Percentiles rank a stretch among this genome's conserved stretches.
phyloP scores from a whole-genome alignment of 2,888 invertebrate genomes.

The Arenicola marina region DNA sequence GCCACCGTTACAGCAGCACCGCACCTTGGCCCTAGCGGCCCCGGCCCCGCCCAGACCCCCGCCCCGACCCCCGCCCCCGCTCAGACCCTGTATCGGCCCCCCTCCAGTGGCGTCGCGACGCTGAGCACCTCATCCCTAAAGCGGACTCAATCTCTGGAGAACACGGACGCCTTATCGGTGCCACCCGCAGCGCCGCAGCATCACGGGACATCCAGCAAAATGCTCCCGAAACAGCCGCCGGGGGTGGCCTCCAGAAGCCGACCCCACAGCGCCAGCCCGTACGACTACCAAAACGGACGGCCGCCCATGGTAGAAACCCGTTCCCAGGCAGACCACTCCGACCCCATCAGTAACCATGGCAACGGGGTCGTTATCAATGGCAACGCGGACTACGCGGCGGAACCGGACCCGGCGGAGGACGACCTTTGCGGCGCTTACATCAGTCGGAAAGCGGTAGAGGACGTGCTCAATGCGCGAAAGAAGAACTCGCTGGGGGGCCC shows the following conservation, averaged over 20 bases:
- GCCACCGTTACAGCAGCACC: too few species aligned
- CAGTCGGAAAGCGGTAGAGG: slow-evolving; percentile 76
- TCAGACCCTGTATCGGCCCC: too few species aligned
- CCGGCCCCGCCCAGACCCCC: too few species aligned
- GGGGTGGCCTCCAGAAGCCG: background rate
- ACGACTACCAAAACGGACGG: background rate
- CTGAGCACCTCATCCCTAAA: background rate
- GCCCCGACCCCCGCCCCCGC: too few species aligned
- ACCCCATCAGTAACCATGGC: background rate
- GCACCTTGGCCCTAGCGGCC: too few species aligned
- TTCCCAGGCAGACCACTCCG: background rate
- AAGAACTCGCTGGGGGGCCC: background rate
- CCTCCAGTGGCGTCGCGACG: too few species aligned
- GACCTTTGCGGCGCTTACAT: slow-evolving; percentile 65
- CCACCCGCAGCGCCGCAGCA: background rate
- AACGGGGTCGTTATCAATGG: background rate
- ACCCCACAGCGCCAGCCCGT: slow-evolving; percentile 2
- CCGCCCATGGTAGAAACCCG: background rate
- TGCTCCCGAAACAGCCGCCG: background rate
- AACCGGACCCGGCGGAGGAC: background rate
- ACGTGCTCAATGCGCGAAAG: slow-evolving; percentile 68
- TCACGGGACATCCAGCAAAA: background rate
- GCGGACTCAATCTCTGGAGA: background rate
- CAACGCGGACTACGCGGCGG: background rate
- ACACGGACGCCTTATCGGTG: background rate